Base-by-base conservation (phyloP, 2,113 vertebrate species). In the Notothenia rossii region DNA sequence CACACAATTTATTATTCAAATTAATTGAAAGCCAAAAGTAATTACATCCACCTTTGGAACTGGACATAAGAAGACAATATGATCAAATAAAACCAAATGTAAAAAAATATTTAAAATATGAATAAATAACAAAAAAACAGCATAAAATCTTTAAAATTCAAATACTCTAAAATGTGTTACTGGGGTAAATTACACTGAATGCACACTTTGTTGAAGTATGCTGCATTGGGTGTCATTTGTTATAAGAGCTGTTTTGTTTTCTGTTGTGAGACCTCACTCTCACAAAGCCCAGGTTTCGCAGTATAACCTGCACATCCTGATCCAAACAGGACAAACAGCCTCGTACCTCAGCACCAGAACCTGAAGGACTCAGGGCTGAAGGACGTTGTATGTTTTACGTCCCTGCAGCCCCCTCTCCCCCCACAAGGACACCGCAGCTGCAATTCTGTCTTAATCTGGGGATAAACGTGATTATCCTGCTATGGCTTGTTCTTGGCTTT, bases 381-480 rank as follows among this genome's bases (percentile, higher is more conserved):
- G 93, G 85, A 93, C 85, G 81, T 93, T 94, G 92, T 88, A 54
- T 76, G 69, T 89, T 89, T 87, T 77, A 83, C 22, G 10, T 75
- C 79, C 66, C 79, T 49, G 46, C 88, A 65, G 91, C 88, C 72
- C 90, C 84, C 87, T 84, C 79, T 85, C 89, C 90, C 87, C 92
- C 92, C 91, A 91, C 92, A 93, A 93, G 89, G 94, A 95, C 90
- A 89, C 94, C 91, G 94, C 96, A 96, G 96, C 96, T 97, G 96
- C 93, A 81, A 95, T 95, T 94, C 93, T 86, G 92, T 95, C 95
- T 96, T 98, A 98, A 97, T 98, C 97, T 97, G 93, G 91, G 94
- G 95, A 97, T 97, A 96, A 96, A 95, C 72, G 72, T 76, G 95
- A 96, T 96, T 96, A 97, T 97, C 96, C 94, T 83, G 91, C 95